phyloP scores from a whole-genome alignment of 2,888 invertebrate species.

The Parapristionchus giblindavisi region DNA sequence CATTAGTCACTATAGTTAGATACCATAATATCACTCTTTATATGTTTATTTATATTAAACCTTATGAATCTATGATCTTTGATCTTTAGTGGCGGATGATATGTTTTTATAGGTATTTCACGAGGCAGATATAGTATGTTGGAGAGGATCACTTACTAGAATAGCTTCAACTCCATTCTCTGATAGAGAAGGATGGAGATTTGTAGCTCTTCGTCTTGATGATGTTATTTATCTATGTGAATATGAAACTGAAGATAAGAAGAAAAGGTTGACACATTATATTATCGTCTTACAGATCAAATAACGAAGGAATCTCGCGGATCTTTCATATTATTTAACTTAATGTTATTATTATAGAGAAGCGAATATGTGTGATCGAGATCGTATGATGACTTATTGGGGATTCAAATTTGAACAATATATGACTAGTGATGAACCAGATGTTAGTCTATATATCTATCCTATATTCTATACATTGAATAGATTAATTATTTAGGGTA shows the following conservation, averaged over 20 bases:
- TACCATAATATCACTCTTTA: too few species aligned
- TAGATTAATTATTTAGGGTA: background rate
- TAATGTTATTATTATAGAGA: slow-evolving; percentile 43
- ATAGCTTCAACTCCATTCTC: slow-evolving; percentile 53
- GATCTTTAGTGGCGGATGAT: too few species aligned
- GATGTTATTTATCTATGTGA: slow-evolving; percentile 46
- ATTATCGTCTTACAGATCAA: background rate
- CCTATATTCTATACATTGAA: too few species aligned
- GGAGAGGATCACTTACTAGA: slow-evolving; percentile 64
- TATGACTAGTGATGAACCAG: slow-evolving; percentile 44
- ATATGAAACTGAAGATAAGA: slow-evolving; percentile 13
- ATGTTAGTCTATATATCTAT: too few species aligned
- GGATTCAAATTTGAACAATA: slow-evolving; percentile 63
- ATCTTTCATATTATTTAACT: background rate
- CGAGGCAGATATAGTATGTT: slow-evolving; percentile 60
- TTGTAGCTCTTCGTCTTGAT: slow-evolving; percentile 78
- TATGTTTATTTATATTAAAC: too few species aligned
- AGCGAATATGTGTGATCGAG: slow-evolving; percentile 41
- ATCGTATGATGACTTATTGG: slow-evolving; percentile 54
- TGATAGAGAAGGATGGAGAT: slow-evolving; percentile 75
- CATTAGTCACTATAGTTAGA: too few species aligned
- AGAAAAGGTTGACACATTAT: slow-evolving; percentile 1
- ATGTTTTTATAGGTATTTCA: slow-evolving; percentile 42
- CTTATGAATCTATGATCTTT: too few species aligned
- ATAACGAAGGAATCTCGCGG: background rate